These are phyloP conservation scores for Fragum whitleyi DNA, from an alignment of 2,888 invertebrate genomes.

Conservation along the genomic window DNA sequence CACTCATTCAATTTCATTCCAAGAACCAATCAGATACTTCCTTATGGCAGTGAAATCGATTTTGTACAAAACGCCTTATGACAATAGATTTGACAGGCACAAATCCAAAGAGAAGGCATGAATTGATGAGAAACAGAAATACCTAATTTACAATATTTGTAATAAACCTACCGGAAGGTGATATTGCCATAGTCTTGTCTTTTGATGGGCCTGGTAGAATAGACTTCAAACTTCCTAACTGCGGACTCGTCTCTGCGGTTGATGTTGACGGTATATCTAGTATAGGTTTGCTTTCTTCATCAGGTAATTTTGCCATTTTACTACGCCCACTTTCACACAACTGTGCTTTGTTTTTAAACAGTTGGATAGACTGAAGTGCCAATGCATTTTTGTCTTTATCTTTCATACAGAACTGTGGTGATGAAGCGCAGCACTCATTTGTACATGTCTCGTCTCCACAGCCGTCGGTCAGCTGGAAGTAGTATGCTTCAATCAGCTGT, in stretches of 20 bases:
- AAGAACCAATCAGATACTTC: no score
- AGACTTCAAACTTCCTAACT: background rate
- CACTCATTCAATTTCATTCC: no score
- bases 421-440: slow-evolving; percentile 95
- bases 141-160: no score
- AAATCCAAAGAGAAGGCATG: no score
- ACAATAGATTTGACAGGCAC: no score
- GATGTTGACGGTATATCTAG: slow-evolving; percentile 2
- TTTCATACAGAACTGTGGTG: slow-evolving; percentile 83
- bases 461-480: slow-evolving; percentile 96
- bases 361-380: slow-evolving; percentile 94
- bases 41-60: no score
- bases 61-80: no score
- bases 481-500: slow-evolving; percentile 94
- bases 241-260: background rate
- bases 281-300: background rate
- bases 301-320: slow-evolving; percentile 76
- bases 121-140: no score
- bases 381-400: slow-evolving; percentile 94
- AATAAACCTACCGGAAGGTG: slow-evolving; percentile 29
- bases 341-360: slow-evolving; percentile 93
- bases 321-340: slow-evolving; percentile 89
- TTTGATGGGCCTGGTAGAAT: slow-evolving; percentile 44
- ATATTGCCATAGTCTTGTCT: slow-evolving; percentile 24
- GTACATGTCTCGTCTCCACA: slow-evolving; percentile 95